Percentiles rank a stretch among this genome's conserved stretches.
Conservation (phyloP, 2,888 invertebrate genomes). For the Conistra vaccinii region DNA sequence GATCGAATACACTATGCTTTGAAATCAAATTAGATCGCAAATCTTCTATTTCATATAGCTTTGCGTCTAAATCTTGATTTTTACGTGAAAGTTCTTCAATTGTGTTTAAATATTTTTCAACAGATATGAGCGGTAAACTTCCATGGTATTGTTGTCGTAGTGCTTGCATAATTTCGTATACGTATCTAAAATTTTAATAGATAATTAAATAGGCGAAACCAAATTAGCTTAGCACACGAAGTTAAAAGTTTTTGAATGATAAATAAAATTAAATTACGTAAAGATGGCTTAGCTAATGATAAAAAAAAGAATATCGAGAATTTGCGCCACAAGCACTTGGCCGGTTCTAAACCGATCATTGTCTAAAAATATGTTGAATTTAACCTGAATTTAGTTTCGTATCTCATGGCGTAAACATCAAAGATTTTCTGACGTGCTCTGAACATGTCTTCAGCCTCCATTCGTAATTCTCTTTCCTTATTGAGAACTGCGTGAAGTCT, state of each 20-base stretch:
- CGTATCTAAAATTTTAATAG: constrained; percentile 76
- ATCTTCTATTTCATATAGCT: constrained; percentile 83
- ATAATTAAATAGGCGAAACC: neutral
- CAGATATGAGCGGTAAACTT: constrained; percentile 79
- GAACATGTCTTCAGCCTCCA: constrained; percentile 84
- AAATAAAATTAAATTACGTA: neutral
- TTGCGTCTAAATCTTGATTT: constrained; percentile 77
- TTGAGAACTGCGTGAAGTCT: constrained; percentile 78
- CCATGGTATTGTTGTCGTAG: constrained; percentile 87
- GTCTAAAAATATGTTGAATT: neutral
- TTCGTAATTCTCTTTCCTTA: constrained; percentile 82
- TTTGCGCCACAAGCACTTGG: neutral
- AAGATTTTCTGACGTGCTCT: constrained; percentile 83
- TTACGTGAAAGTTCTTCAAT: constrained; percentile 79
- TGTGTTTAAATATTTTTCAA: constrained; percentile 82
- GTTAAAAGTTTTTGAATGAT: neutral
- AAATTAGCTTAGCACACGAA: neutral
- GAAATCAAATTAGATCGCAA: constrained; percentile 79
- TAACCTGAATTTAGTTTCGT: constrained; percentile 85
- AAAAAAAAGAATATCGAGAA: neutral
- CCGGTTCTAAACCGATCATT: neutral
- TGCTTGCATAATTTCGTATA: constrained; percentile 82
- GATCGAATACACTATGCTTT: constrained; percentile 83
- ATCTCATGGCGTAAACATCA: constrained; percentile 82
- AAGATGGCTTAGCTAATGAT: neutral